These are phyloP conservation scores for Cordilura impudica DNA, from an alignment of 2,888 invertebrate species.

Conservation along the genomic window DNA sequence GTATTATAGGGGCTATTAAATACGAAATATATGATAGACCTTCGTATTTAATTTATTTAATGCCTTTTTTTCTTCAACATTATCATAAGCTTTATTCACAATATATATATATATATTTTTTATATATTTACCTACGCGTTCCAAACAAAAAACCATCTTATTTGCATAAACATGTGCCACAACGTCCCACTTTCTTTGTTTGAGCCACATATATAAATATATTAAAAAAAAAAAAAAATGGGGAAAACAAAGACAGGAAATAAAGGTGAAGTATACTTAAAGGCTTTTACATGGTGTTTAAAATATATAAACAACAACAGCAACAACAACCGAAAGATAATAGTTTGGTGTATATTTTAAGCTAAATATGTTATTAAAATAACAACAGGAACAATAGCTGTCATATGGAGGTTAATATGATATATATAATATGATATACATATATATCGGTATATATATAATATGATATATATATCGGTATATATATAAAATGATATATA, in stretches of 20 bases:
- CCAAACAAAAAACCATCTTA: neutral
- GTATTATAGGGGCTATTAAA: too few relatives aligned
- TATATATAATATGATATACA: too few relatives aligned
- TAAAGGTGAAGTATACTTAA: neutral
- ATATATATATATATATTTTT: neutral
- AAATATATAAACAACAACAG: too few relatives aligned
- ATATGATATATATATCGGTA: too few relatives aligned
- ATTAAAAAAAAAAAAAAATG: neutral
- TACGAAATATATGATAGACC: too few relatives aligned
- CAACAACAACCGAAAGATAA: neutral
- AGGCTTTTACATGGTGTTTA: neutral
- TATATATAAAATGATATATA: too few relatives aligned
- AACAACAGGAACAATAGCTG: neutral
- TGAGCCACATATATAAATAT: too few relatives aligned
- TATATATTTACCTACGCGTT: neutral
- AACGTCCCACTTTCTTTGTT: too few relatives aligned
- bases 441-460: too few relatives aligned
- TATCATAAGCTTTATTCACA: neutral
- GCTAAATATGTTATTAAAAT: neutral
- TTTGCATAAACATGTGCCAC: too few relatives aligned
- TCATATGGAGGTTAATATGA: neutral
- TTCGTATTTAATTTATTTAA: neutral
- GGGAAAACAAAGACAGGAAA: neutral
- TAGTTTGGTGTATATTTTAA: conserved; percentile 12
- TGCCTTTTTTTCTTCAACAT: neutral